Base-by-base conservation (phyloP, 2,888 invertebrate species). In the Spatulosminthurus flaviceps region DNA sequence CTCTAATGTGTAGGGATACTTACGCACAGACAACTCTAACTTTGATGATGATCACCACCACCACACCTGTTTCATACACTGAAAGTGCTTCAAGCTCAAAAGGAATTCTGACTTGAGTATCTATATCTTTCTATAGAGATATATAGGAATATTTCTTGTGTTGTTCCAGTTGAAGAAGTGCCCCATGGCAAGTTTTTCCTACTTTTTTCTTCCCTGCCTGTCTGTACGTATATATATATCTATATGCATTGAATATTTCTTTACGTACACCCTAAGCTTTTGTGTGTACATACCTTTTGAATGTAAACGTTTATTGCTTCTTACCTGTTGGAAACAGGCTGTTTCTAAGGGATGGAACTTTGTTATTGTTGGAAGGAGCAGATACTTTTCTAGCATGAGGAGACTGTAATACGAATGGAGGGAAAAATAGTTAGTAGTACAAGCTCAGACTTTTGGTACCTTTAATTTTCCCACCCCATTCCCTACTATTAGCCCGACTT, bases 101-200 rank as follows among this genome's bases (percentile, higher is more conserved):
- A 72, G 72, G 72, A 72, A 72, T 72, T 72, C 42, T 43, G 43
- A 19, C 34, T 51, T 43, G 43, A 19, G 19, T 51, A 51, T 51
- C 26, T 26, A 67, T 19, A 28, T 67, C 13, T 67, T 1, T 71
- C 34, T 42, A 70, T 43, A 42, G 16, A 22, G n/a, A n/a, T n/a
- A n/a, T 22, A 60, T 60, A 22, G 60, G 64, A 19, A n/a, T 11
- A 34, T 22, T 75, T 74, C 29, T 75, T 29, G 29, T 75, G 64
- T 64, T 76, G 79, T 79, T 79, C 77, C 79, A 79, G 79, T 76
- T 79, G 79, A 77, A 66, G 72, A 76, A 77, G 76, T 51, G 79
- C 79, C 79, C 72, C 43, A 51, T 64, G 79, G 79, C 71, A 79
- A 51, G 66, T 64, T 76, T 76, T 69, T 74, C 73, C 51, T 51